A percentile compares a stretch with the other conserved stretches of the same genome.
phyloP scores from a whole-genome alignment of 2,888 invertebrate species.

The Oithona nana region DNA sequence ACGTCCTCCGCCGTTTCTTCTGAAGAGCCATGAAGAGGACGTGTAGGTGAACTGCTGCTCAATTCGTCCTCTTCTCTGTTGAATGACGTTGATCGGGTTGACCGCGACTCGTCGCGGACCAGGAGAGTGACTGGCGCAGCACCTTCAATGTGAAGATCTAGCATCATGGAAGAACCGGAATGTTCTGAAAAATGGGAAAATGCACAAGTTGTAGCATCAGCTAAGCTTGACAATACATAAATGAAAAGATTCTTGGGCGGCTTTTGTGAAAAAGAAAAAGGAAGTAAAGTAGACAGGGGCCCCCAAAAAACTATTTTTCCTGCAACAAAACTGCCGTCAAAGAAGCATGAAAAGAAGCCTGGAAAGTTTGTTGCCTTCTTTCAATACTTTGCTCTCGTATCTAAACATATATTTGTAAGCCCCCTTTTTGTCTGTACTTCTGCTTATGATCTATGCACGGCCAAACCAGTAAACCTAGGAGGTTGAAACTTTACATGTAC shows the following conservation, averaged over 20 bases:
- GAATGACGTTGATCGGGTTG: conserved; percentile 21
- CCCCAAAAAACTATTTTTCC: no score
- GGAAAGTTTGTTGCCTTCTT: no score
- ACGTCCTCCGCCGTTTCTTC: no score
- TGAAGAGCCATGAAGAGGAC: no score
- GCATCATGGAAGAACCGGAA: conserved; percentile 44
- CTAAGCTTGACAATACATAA: background rate
- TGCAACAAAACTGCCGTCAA: no score
- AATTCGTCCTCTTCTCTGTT: background rate
- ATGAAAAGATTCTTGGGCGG: background rate
- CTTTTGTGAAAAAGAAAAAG: background rate
- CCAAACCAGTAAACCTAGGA: no score
- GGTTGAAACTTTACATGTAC: no score
- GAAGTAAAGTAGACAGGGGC: background rate
- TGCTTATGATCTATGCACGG: no score
- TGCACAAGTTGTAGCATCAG: background rate
- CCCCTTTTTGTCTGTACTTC: no score
- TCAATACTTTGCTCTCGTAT: no score
- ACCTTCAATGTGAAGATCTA: conserved; percentile 49
- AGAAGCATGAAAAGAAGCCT: no score
- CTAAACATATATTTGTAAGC: no score
- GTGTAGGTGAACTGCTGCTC: background rate
- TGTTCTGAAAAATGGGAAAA: conserved; percentile 3
- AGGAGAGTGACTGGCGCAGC: conserved; percentile 36
- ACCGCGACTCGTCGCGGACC: conserved; percentile 37